Conservation (phyloP, 2,113 vertebrate genomes). For the Dinomys branickii region DNA sequence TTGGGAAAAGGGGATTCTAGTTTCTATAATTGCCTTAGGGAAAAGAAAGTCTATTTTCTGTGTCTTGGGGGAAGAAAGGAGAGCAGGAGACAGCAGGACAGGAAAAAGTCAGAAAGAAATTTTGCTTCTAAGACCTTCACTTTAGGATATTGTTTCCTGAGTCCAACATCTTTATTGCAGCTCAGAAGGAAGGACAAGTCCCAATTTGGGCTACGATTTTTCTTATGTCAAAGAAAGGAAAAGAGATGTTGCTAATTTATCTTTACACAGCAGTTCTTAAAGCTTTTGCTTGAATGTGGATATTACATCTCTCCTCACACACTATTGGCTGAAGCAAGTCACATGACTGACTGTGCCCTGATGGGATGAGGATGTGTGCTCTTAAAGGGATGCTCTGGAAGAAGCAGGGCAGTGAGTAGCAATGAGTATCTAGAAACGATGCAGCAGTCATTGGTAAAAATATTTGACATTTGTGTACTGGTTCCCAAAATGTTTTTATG, state of each 20-base stretch:
- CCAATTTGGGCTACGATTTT: background rate
- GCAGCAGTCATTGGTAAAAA: background rate
- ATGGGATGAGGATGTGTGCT: background rate
- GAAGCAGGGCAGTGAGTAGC: background rate
- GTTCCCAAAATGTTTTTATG: conserved; percentile 19
- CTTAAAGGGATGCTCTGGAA: background rate
- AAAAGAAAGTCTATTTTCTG: background rate
- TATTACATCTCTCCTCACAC: background rate
- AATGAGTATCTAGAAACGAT: conserved; percentile 32
- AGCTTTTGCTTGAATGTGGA: background rate
- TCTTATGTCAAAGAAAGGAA: conserved; percentile 5
- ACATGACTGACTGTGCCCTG: background rate
- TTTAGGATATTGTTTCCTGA: background rate
- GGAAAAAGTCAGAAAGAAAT: background rate
- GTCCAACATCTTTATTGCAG: background rate
- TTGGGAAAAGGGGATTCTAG: background rate
- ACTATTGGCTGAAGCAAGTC: background rate
- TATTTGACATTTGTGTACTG: background rate
- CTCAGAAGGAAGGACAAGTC: background rate
- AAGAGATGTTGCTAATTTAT: background rate
- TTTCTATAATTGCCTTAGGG: background rate
- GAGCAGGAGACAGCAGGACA: background rate
- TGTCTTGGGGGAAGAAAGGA: background rate
- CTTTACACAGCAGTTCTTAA: background rate
- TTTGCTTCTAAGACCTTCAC: background rate